Percentiles rank a stretch among this genome's conserved stretches.
Evolutionary conservation across 1,140 invertebrate species (phyloP).

Genomic region (Pectinophora gossypiella): DNA sequence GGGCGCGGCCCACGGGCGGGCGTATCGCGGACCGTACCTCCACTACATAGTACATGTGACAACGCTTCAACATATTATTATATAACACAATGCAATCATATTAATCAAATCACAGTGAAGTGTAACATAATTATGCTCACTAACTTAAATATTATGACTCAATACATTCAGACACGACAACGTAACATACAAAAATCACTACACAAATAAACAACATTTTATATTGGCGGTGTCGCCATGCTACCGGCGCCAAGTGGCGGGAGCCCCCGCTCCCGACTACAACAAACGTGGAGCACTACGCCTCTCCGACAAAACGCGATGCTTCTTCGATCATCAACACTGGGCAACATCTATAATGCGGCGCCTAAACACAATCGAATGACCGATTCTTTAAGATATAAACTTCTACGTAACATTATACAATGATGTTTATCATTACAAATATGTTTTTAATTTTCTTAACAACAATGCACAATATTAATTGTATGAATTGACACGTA

Average conservation of each 20-base stretch:
- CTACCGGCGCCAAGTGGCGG: neutral
- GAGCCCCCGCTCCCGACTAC: no score
- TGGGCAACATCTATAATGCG: slow-evolving; percentile 35
- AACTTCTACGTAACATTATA: slow-evolving; percentile 66
- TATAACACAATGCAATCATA: slow-evolving; percentile 63
- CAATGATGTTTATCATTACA: slow-evolving; percentile 56
- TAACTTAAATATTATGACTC: slow-evolving; percentile 66
- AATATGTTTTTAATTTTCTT: slow-evolving; percentile 58
- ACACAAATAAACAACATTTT: slow-evolving; percentile 32
- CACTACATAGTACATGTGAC: slow-evolving; percentile 24
- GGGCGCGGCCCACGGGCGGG: no score
- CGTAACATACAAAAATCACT: slow-evolving; percentile 37
- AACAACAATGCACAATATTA: slow-evolving; percentile 63
- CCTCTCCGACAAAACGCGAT: neutral
- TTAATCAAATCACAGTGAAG: slow-evolving; percentile 69
- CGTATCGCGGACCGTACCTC: no score
- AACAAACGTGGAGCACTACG: neutral
- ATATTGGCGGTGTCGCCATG: no score
- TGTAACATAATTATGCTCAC: slow-evolving; percentile 64
- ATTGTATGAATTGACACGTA: slow-evolving; percentile 71
- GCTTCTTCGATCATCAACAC: slow-evolving; percentile 3
- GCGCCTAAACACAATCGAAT: slow-evolving; percentile 40
- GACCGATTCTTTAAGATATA: slow-evolving; percentile 48
- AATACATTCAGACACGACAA: slow-evolving; percentile 56
- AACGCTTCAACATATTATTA: slow-evolving; percentile 32